These are phyloP conservation scores for Poecile atricapillus DNA, from an alignment of 2,113 vertebrate genomes.

Conservation along the genomic window DNA sequence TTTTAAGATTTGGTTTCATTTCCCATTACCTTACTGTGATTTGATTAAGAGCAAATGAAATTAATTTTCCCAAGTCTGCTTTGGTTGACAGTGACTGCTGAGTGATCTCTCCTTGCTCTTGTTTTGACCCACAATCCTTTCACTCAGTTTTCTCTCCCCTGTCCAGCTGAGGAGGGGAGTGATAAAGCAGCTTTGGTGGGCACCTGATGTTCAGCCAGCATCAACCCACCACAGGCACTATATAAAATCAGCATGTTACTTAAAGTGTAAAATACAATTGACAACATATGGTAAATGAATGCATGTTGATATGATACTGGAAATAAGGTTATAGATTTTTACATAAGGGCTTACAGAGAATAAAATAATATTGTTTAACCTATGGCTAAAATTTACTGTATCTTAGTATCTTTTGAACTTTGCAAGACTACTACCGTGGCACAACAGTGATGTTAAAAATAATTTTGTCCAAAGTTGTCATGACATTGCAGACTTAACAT, in stretches of 20 bases:
- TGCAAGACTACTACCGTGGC: neutral
- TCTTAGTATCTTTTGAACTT: conserved; percentile 35
- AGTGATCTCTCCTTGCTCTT: neutral
- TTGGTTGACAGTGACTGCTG: neutral
- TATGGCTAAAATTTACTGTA: neutral
- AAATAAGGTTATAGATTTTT: conserved; percentile 33
- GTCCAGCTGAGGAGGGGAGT: neutral
- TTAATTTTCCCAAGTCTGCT: neutral
- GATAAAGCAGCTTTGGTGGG: neutral
- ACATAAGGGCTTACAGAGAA: neutral
- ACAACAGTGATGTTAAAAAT: neutral
- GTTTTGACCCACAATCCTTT: fast-evolving
- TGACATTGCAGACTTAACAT: neutral
- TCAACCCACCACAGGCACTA: neutral
- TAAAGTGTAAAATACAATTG: conserved; percentile 48
- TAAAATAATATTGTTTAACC: conserved; percentile 31
- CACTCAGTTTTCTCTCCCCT: fast-evolving
- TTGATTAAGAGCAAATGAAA: neutral
- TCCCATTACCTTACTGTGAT: neutral
- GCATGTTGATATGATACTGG: neutral
- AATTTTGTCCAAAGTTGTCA: neutral
- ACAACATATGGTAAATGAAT: conserved; percentile 16
- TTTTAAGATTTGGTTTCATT: neutral
- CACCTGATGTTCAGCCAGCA: neutral
- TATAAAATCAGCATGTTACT: conserved; percentile 27